Base-by-base conservation (phyloP, 2,888 invertebrate species). In the Galerucella pusilla region DNA sequence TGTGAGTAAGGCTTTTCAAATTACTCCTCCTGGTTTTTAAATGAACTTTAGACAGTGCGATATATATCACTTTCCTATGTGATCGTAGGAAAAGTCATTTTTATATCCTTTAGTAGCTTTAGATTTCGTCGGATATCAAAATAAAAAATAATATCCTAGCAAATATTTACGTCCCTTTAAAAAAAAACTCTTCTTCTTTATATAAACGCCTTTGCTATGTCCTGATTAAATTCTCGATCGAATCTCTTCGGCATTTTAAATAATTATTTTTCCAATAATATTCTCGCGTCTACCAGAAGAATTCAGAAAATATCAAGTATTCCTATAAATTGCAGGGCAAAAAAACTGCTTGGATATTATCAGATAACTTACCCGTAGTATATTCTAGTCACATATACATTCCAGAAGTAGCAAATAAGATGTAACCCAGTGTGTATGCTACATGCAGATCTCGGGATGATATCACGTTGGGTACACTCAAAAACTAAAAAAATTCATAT, bases 361-460 rank as follows among this genome's bases (percentile, higher is more conserved):
- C 84, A 78, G 84, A 85, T 84, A 85, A 81, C 80, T 81, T 81
- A 82, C 11, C 79, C 82, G 80, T 83, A 82, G 84, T 83, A 84
- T 83, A 82, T 84, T 80, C 78, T 76, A 74, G 42, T 60, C 80
- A 79, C 76, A 80, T 82, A 81, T 79, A 80, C 81, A 83, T 85
- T 84, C 84, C 79, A 74, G 71, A 77, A 81, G 81, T 80, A 80
- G 80, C 81, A 77, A 86, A 81, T 85, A 83, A 85, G 86, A 85
- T 83, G 85, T 86, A 84, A 85, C 84, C 79, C 81, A 76, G 79
- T 84, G 84, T 83, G 83, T 83, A 83, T 45, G 64, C 20, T 46
- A 82, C 81, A 79, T 52, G 74, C 64, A 73, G 78, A 78, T 79
- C 75, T 74, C 49, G 25, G 73, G 67, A 67, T 73, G 79, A 79